Evolutionary conservation across 2,797 vertebrate genomes (phyloP).

Genomic region (Danio albolineatus): DNA sequence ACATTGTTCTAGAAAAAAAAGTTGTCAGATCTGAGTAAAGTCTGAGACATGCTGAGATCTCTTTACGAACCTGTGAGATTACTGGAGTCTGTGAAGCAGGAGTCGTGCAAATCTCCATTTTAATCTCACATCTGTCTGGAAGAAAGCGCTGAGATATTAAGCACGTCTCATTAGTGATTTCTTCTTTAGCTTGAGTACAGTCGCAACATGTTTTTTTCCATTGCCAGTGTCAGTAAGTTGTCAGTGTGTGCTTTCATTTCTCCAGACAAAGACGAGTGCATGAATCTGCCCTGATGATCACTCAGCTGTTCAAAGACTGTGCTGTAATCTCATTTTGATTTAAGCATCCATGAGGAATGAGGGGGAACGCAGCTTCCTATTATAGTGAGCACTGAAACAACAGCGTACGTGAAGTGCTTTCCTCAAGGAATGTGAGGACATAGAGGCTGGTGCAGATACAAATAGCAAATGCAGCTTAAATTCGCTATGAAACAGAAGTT

Average conservation of each 20-base stretch:
- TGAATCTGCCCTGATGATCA: constrained; percentile 31
- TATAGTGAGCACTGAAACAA: constrained; percentile 36
- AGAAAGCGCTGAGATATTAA: neutral
- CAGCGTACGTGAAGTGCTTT: constrained; percentile 1
- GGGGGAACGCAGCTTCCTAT: constrained; percentile 25
- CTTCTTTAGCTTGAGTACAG: neutral
- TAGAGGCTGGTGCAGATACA: neutral
- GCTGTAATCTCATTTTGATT: constrained; percentile 47
- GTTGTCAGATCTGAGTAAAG: neutral
- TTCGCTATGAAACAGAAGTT: too few relatives aligned
- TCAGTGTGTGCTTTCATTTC: constrained; percentile 27
- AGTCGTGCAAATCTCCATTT: constrained; percentile 2
- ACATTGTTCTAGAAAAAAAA: too few relatives aligned
- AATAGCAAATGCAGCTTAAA: neutral
- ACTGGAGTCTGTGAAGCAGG: neutral
- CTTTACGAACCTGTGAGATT: neutral
- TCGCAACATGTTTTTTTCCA: constrained; percentile 3
- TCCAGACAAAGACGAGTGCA: constrained; percentile 33
- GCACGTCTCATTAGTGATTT: constrained; percentile 10
- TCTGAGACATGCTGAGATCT: neutral
- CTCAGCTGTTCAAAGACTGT: constrained; percentile 45
- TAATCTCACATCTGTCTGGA: neutral
- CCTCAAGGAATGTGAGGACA: neutral
- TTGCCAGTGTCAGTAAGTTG: constrained; percentile 28
- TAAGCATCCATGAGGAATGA: constrained; percentile 32